Evolutionary conservation across 1,140 invertebrate genomes (phyloP).

Genomic region (Solenopsis invicta): DNA sequence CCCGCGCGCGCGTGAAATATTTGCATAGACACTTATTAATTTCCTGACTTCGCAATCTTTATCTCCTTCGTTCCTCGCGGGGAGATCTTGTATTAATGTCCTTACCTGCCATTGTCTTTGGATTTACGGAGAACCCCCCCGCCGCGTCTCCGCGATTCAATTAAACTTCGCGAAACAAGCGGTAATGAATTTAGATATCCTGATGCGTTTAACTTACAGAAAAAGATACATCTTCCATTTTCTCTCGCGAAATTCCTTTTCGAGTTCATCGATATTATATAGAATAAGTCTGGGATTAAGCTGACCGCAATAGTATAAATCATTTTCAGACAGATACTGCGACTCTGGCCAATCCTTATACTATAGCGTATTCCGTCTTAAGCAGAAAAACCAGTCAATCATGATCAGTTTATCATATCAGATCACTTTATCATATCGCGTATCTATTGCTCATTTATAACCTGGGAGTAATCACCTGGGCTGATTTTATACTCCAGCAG

Average conservation of each 20-base stretch:
- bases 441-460: background rate
- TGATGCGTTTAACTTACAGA: conserved; percentile 65
- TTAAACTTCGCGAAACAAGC: conserved; percentile 78
- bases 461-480: too few species aligned
- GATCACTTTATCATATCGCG: conserved; percentile 8
- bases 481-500: too few species aligned
- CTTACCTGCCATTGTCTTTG: conserved; percentile 23
- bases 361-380: conserved; percentile 2
- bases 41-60: conserved; percentile 35
- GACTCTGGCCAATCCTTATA: conserved; percentile 7
- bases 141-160: conserved; percentile 73
- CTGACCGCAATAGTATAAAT: conserved; percentile 65
- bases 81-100: conserved; percentile 54
- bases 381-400: conserved; percentile 4
- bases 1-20: background rate
- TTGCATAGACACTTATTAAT: conserved; percentile 53
- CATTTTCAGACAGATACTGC: conserved; percentile 52
- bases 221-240: conserved; percentile 56
- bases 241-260: conserved; percentile 45
- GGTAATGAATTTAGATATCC: conserved; percentile 78
- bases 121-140: conserved; percentile 52
- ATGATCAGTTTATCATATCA: conserved; percentile 18
- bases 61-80: background rate
- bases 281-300: conserved; percentile 60
- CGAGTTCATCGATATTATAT: conserved; percentile 11